These are phyloP conservation scores for Meteorus sp. DNA, from an alignment of 1,140 invertebrate genomes.

Conservation along the genomic window DNA sequence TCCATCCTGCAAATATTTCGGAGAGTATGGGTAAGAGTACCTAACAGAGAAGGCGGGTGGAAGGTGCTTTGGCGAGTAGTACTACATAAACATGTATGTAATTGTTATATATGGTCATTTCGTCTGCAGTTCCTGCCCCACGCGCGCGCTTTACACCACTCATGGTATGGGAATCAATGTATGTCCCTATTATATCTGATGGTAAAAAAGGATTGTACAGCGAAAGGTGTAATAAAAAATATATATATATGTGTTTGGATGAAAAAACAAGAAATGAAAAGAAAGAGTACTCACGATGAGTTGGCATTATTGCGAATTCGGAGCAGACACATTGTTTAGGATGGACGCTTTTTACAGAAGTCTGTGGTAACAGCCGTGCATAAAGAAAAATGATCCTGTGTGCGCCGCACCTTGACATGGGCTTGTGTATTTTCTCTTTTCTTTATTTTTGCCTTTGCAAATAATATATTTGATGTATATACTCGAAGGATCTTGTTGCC, in stretches of 20 bases:
- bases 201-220: not conserved
- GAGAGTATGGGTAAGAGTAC: too few relatives aligned
- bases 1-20: constrained; percentile 20
- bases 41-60: too few relatives aligned
- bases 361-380: not conserved
- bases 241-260: too few relatives aligned
- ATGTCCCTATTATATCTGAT: not conserved
- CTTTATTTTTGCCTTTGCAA: constrained; percentile 11
- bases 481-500: constrained; percentile 11
- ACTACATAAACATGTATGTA: not conserved
- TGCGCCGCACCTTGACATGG: constrained; percentile 14
- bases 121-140: not conserved
- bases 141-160: not conserved
- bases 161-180: not conserved
- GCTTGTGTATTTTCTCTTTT: too few relatives aligned
- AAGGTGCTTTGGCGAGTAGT: too few relatives aligned
- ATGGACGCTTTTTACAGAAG: constrained; percentile 3
- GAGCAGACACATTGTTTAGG: too few relatives aligned
- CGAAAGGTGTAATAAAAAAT: not conserved
- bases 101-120: not conserved
- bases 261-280: too few relatives aligned
- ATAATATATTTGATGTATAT: constrained; percentile 13
- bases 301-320: too few relatives aligned
- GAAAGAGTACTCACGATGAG: too few relatives aligned
- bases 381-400: constrained; percentile 17